Percentiles rank a stretch among this genome's conserved stretches.
These are phyloP conservation scores for Champsocephalus gunnari DNA, from an alignment of 2,797 vertebrate genomes.

Conservation along the genomic window DNA sequence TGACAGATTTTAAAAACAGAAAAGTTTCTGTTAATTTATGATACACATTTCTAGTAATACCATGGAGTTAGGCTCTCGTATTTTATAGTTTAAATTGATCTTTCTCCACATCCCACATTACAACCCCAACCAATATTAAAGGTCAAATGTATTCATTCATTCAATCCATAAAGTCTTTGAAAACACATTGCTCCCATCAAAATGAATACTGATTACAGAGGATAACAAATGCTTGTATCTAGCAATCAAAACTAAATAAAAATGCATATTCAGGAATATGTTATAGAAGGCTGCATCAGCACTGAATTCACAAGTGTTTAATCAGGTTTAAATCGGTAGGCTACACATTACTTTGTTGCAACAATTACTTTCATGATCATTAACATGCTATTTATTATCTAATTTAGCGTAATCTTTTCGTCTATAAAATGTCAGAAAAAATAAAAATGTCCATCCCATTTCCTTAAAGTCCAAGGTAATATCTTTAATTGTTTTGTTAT, in stretches of 20 bases:
- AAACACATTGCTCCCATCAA: background rate
- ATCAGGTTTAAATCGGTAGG: background rate
- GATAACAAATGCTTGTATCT: background rate
- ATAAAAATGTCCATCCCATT: too few relatives aligned
- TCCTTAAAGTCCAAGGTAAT: too few relatives aligned
- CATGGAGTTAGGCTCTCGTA: too few relatives aligned
- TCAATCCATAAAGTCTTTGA: background rate
- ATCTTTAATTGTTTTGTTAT: too few relatives aligned
- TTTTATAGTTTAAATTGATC: background rate
- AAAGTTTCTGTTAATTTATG: too few relatives aligned
- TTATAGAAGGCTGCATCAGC: background rate
- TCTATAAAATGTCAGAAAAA: too few relatives aligned
- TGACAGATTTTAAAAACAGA: too few relatives aligned
- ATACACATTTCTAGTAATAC: too few relatives aligned
- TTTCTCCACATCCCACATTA: background rate
- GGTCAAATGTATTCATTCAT: background rate
- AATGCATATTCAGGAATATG: background rate
- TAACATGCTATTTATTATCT: too few relatives aligned
- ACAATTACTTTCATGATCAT: too few relatives aligned
- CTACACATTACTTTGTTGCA: too few relatives aligned
- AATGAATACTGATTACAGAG: background rate
- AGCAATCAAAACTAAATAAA: background rate
- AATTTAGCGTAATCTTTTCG: too few relatives aligned
- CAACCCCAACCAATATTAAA: slow-evolving; percentile 14
- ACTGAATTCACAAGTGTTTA: background rate